Conservation (phyloP, 1,140 invertebrate genomes). For the Drosophila varians region DNA sequence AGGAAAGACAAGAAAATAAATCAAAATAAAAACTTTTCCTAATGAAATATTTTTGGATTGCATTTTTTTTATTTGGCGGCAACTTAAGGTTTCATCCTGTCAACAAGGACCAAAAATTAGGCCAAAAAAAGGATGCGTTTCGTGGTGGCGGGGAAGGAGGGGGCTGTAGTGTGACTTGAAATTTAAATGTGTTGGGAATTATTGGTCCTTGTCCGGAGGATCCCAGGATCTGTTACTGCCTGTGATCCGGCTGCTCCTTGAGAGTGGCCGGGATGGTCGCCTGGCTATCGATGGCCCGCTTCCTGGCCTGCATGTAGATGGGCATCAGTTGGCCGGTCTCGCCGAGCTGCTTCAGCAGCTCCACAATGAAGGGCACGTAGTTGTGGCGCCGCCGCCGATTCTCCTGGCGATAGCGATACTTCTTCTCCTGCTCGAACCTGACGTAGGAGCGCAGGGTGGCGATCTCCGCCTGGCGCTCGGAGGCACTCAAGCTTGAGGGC, state of each 20-base stretch:
- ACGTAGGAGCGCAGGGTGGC: constrained; percentile 90
- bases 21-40: too few species aligned
- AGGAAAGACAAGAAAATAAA: too few species aligned
- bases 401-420: constrained; percentile 91
- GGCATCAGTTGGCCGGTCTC: constrained; percentile 95
- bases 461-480: constrained; percentile 89
- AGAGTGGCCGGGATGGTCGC: neutral
- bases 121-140: too few species aligned
- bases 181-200: too few species aligned
- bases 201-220: neutral
- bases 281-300: constrained; percentile 84
- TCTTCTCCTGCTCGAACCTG: constrained; percentile 94
- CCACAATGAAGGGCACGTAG: constrained; percentile 98
- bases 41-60: too few species aligned
- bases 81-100: too few species aligned
- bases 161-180: too few species aligned
- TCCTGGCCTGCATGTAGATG: constrained; percentile 94
- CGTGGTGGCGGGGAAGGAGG: too few species aligned
- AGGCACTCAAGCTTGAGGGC: constrained; percentile 84
- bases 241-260: neutral
- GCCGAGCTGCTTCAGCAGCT: constrained; percentile 96
- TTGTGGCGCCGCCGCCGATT: constrained; percentile 98
- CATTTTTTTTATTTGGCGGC: too few species aligned
- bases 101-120: too few species aligned
- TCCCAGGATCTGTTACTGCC: neutral